A percentile compares a stretch with the other conserved stretches of the same genome.
Conservation (phyloP, 1,140 invertebrate species). For the Anthonomus grandis region DNA sequence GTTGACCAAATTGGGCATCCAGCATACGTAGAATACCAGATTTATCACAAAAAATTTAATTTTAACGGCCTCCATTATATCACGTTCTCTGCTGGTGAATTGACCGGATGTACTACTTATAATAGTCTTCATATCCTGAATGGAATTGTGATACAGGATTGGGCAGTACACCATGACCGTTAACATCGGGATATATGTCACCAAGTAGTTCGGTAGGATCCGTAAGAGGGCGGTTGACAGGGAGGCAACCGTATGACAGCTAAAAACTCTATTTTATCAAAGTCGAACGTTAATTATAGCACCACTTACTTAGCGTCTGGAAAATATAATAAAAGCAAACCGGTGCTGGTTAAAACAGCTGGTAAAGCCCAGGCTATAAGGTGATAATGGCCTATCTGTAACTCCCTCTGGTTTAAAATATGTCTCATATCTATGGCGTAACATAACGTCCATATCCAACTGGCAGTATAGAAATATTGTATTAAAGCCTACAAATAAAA, state of each 20-base stretch:
- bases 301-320: constrained; percentile 72
- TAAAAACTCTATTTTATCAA: constrained; percentile 52
- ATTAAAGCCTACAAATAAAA: constrained; percentile 74
- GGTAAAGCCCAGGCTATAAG: constrained; percentile 67
- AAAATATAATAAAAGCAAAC: constrained; percentile 68
- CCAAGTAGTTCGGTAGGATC: constrained; percentile 75
- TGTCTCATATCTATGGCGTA: constrained; percentile 77
- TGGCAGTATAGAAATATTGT: constrained; percentile 80
- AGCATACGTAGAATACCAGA: constrained; percentile 75
- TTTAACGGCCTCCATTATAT: constrained; percentile 64
- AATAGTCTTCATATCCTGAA: constrained; percentile 60
- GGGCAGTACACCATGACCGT: constrained; percentile 75
- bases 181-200: constrained; percentile 69
- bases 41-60: constrained; percentile 75
- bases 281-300: neutral
- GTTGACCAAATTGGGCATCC: constrained; percentile 77
- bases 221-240: constrained; percentile 58
- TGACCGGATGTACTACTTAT: constrained; percentile 60
- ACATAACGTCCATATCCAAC: constrained; percentile 80
- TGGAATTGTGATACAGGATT: constrained; percentile 64
- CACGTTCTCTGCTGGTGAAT: constrained; percentile 68
- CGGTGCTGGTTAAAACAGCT: constrained; percentile 61
- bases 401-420: constrained; percentile 60
- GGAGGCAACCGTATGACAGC: constrained; percentile 65
- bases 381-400: constrained; percentile 61